phyloP scores from a whole-genome alignment of 2,888 invertebrate genomes.

The Drosophila borborema region DNA sequence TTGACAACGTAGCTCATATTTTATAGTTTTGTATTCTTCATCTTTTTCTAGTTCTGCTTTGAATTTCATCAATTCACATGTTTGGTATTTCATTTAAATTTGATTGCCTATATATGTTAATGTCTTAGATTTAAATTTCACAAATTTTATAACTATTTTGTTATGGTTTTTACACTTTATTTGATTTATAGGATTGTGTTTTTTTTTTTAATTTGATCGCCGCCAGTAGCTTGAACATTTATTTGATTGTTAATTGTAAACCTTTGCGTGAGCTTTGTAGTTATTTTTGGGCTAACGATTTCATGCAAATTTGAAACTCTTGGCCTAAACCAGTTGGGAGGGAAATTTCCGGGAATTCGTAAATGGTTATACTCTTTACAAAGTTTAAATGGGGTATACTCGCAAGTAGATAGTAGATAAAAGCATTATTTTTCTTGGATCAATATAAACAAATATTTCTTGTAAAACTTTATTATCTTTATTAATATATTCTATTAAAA shows the following conservation, averaged over 20 bases:
- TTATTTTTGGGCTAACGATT: slow-evolving; percentile 11
- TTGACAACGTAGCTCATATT: slow-evolving; percentile 41
- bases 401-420: neutral
- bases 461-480: too few species aligned
- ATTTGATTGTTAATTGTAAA: slow-evolving; percentile 37
- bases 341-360: slow-evolving; percentile 17
- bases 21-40: neutral
- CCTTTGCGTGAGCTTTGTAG: slow-evolving; percentile 6
- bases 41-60: slow-evolving; percentile 10
- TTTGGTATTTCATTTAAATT: slow-evolving; percentile 55
- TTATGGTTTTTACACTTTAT: slow-evolving; percentile 8
- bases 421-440: neutral
- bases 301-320: slow-evolving; percentile 34
- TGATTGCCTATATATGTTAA: slow-evolving; percentile 46
- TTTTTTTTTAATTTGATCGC: slow-evolving; percentile 14
- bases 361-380: neutral
- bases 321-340: slow-evolving; percentile 10
- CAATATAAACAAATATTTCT: neutral
- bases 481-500: too few species aligned
- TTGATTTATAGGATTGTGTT: slow-evolving; percentile 24
- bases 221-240: slow-evolving; percentile 20
- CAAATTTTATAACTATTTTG: slow-evolving; percentile 1
- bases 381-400: neutral
- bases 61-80: slow-evolving; percentile 50
- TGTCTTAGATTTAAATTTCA: slow-evolving; percentile 12